A percentile compares a stretch with the other conserved stretches of the same genome.
phyloP scores from a whole-genome alignment of 2,113 vertebrate genomes.

The Canis aureus region DNA sequence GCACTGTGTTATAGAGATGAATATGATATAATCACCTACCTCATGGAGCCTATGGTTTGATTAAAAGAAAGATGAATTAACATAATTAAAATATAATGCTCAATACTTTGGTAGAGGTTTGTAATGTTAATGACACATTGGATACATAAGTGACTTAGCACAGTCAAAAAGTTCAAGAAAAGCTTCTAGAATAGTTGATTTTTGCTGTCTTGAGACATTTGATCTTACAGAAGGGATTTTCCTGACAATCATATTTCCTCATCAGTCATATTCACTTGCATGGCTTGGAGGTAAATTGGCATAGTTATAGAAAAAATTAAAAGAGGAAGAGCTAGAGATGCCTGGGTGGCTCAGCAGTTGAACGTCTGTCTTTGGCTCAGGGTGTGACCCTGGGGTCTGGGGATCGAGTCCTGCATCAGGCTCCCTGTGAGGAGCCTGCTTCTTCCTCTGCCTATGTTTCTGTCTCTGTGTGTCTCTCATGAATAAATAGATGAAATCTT shows the following conservation, averaged over 20 bases:
- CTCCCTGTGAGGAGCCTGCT: too few relatives aligned
- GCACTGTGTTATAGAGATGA: neutral
- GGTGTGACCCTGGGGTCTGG: too few relatives aligned
- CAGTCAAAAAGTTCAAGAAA: neutral
- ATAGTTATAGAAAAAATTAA: slow-evolving; percentile 41
- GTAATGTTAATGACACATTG: neutral
- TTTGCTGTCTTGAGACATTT: slow-evolving; percentile 40
- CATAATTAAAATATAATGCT: slow-evolving; percentile 14
- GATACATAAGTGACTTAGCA: neutral
- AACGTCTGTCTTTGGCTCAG: too few relatives aligned
- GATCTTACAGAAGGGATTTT: slow-evolving; percentile 27
- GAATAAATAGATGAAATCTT: too few relatives aligned
- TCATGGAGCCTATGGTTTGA: neutral
- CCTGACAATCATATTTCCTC: neutral
- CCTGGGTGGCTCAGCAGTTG: too few relatives aligned
- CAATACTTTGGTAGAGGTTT: slow-evolving; percentile 15
- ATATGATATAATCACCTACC: neutral
- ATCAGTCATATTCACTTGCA: neutral
- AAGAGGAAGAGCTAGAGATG: neutral
- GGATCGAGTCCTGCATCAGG: too few relatives aligned
- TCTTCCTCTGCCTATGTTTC: too few relatives aligned
- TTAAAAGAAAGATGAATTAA: neutral
- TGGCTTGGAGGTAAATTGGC: neutral
- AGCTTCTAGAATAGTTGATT: neutral
- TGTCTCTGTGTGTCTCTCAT: too few relatives aligned